phyloP scores from a whole-genome alignment of 2,888 invertebrate genomes.

The Aspidiotus rigidus region DNA sequence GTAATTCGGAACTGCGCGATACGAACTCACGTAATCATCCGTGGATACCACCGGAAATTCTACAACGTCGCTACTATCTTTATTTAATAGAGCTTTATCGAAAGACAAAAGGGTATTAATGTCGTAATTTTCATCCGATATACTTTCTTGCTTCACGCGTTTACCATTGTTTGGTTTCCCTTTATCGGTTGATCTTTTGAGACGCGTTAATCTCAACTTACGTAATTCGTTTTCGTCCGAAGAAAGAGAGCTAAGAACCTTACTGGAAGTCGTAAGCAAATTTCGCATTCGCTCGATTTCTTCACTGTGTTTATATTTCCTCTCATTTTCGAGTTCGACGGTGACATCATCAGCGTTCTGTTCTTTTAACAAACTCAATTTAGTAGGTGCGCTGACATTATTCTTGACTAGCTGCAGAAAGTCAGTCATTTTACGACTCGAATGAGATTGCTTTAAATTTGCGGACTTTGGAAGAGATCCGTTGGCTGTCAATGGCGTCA shows the following conservation, averaged over 20 bases:
- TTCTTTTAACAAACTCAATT: constrained; percentile 17
- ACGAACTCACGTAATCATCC: neutral
- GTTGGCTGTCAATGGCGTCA: constrained; percentile 16
- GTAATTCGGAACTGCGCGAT: neutral
- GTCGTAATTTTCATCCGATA: constrained; percentile 22
- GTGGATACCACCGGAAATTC: constrained; percentile 11
- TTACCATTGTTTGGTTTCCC: neutral
- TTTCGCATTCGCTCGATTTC: constrained; percentile 25
- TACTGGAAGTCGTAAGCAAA: constrained; percentile 9
- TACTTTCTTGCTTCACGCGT: constrained; percentile 16
- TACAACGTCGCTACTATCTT: neutral
- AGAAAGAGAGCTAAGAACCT: constrained; percentile 19
- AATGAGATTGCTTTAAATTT: neutral
- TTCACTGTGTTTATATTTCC: constrained; percentile 6
- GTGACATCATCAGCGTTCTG: constrained; percentile 9
- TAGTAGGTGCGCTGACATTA: neutral
- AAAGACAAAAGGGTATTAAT: constrained; percentile 15
- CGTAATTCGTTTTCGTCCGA: constrained; percentile 13
- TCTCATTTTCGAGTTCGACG: constrained; percentile 13
- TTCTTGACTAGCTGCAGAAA: constrained; percentile 20
- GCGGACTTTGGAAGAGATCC: neutral
- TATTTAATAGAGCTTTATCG: neutral
- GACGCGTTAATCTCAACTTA: constrained; percentile 10
- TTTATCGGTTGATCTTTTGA: constrained; percentile 11
- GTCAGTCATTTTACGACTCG: constrained; percentile 13